phyloP scores from a whole-genome alignment of 2,888 invertebrate species.

The Chelonus formosanus region DNA sequence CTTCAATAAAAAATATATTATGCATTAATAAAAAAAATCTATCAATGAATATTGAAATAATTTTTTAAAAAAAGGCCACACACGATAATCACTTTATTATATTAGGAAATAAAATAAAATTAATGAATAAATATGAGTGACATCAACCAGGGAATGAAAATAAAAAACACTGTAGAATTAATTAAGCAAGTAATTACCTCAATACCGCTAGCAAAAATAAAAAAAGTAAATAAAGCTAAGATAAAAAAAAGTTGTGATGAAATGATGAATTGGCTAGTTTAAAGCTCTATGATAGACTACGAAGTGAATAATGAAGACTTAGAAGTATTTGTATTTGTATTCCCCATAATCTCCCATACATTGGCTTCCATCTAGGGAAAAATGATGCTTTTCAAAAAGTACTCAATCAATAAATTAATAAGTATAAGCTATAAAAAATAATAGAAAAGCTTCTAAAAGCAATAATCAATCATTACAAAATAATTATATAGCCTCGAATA shows the following conservation, averaged over 20 bases:
- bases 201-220: not conserved
- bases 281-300: constrained; percentile 64
- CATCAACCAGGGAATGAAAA: constrained; percentile 35
- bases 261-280: constrained; percentile 45
- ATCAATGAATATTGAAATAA: no score
- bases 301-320: constrained; percentile 60
- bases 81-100: no score
- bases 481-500: no score
- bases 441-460: constrained; percentile 14
- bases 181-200: no score
- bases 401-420: constrained; percentile 24
- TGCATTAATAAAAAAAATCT: no score
- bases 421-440: constrained; percentile 13
- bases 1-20: no score
- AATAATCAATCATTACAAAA: no score
- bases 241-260: constrained; percentile 43
- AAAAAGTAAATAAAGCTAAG: constrained; percentile 39
- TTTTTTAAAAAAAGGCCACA: no score
- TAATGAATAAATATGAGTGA: no score
- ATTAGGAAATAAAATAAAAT: no score
- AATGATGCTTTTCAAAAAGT: constrained; percentile 26
- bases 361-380: constrained; percentile 64
- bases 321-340: constrained; percentile 60
- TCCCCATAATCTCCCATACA: constrained; percentile 63
- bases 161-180: constrained; percentile 37